phyloP scores from a whole-genome alignment of 2,113 vertebrate genomes.

The Pangasianodon hypophthalmus region DNA sequence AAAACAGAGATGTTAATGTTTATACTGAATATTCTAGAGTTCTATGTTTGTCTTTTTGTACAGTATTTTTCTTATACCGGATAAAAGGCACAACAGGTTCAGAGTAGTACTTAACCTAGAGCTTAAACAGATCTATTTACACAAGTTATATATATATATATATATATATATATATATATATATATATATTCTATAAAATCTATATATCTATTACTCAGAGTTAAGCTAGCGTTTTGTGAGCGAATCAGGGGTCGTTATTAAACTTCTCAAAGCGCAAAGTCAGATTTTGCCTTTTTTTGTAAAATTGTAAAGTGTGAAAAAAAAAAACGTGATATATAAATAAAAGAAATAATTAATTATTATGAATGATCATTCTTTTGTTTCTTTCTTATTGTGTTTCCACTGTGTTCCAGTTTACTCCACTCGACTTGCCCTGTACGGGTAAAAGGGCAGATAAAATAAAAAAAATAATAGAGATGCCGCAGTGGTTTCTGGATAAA shows the following conservation, averaged over 20 bases:
- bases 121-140: neutral
- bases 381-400: no score
- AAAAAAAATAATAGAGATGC: no score
- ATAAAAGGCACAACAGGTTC: slow-evolving; percentile 16
- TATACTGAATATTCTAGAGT: slow-evolving; percentile 27
- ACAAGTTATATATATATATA: slow-evolving; percentile 41
- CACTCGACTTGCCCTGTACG: no score
- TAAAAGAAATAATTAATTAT: slow-evolving; percentile 1
- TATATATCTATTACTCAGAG: slow-evolving; percentile 64
- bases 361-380: neutral
- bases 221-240: slow-evolving; percentile 70
- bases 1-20: slow-evolving; percentile 31
- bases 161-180: slow-evolving; percentile 49
- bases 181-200: neutral
- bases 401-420: no score
- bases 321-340: neutral
- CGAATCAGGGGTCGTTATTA: slow-evolving; percentile 41
- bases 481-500: no score
- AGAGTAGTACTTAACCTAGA: neutral
- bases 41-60: slow-evolving; percentile 35
- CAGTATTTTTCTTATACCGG: slow-evolving; percentile 28
- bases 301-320: slow-evolving; percentile 24
- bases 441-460: no score
- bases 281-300: slow-evolving; percentile 17
- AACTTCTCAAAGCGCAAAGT: slow-evolving; percentile 17